phyloP scores from a whole-genome alignment of 2,797 vertebrate species.

The Gastrophryne carolinensis region DNA sequence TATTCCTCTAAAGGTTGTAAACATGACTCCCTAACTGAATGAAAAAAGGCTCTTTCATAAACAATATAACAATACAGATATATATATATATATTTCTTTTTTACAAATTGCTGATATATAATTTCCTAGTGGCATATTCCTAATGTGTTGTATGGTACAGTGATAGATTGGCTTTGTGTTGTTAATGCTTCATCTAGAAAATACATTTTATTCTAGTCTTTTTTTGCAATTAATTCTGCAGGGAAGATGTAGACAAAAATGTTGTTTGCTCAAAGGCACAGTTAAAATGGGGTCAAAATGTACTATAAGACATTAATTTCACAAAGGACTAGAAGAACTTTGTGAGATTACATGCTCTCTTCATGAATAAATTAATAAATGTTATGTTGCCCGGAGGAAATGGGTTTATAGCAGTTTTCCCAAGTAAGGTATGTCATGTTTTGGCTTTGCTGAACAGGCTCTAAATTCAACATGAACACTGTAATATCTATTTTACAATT shows the following conservation, averaged over 20 bases:
- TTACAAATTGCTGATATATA: conserved; percentile 37
- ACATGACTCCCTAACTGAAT: too few relatives aligned
- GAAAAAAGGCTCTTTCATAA: too few relatives aligned
- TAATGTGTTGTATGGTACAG: conserved; percentile 36
- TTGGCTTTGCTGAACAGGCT: conserved; percentile 20
- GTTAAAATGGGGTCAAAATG: conserved; percentile 43
- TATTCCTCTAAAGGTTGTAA: too few relatives aligned
- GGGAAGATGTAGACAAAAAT: conserved; percentile 23
- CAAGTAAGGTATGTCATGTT: conserved; percentile 42
- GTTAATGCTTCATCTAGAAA: conserved; percentile 61
- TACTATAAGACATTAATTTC: conserved; percentile 47
- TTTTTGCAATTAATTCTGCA: conserved; percentile 40
- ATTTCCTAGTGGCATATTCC: neutral
- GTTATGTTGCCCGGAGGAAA: conserved; percentile 46
- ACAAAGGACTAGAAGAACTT: conserved; percentile 45
- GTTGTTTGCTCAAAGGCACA: conserved; percentile 43
- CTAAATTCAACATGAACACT: conserved; percentile 23
- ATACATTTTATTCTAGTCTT: conserved; percentile 53
- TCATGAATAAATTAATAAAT: conserved; percentile 53
- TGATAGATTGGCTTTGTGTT: conserved; percentile 48
- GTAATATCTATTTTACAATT: conserved; percentile 19
- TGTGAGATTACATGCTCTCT: conserved; percentile 44
- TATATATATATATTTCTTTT: conserved; percentile 53
- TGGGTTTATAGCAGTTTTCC: conserved; percentile 47
- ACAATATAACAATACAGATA: conserved; percentile 56